These are phyloP conservation scores for Triplophysa yarkandensis DNA, from an alignment of 2,797 vertebrate species.

Conservation along the genomic window DNA sequence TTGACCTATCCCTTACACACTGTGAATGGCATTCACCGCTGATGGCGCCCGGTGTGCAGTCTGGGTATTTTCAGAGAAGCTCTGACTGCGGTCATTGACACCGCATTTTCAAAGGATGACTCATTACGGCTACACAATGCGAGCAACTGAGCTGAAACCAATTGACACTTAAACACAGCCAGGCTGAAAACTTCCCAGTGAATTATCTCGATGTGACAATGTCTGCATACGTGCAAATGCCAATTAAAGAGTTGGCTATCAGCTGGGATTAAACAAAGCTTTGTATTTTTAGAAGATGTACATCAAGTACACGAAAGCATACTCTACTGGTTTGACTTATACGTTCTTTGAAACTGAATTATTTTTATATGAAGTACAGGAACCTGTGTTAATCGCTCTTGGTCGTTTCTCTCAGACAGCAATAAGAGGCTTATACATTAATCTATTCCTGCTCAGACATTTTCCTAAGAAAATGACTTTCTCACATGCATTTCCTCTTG, in stretches of 20 bases:
- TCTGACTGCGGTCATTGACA: conserved; percentile 63
- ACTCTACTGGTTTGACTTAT: neutral
- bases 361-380: neutral
- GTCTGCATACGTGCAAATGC: conserved; percentile 52
- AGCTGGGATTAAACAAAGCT: conserved; percentile 38
- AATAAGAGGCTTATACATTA: neutral
- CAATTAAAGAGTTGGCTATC: conserved; percentile 55
- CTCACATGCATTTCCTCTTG: neutral
- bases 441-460: neutral
- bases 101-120: conserved; percentile 55
- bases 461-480: neutral
- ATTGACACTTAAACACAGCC: conserved; percentile 52
- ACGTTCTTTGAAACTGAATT: neutral
- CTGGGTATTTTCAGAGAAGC: conserved; percentile 64
- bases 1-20: conserved; percentile 67
- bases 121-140: conserved; percentile 60
- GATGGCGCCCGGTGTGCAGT: conserved; percentile 60
- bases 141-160: conserved; percentile 56
- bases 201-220: conserved; percentile 45
- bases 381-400: neutral
- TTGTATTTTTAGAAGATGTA: neutral
- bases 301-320: neutral
- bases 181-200: conserved; percentile 19
- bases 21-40: conserved; percentile 67
- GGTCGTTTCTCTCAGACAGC: neutral